Percentiles rank a stretch among this genome's conserved stretches.
Conservation (phyloP, 1,140 invertebrate genomes). For the Cheumatopsyche charites region DNA sequence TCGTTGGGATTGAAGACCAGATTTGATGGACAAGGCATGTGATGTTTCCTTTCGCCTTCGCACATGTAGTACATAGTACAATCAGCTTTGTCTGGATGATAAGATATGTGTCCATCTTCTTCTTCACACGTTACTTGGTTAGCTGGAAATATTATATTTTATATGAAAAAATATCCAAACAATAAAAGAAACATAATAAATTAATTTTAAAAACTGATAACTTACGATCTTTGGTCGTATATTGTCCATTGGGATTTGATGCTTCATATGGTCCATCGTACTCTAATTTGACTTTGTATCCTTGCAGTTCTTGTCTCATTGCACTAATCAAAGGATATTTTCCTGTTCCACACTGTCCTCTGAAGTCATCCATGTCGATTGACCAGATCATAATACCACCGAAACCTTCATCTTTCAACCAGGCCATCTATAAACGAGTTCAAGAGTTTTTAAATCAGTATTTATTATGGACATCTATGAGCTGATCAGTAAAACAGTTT, state of each 20-base stretch:
- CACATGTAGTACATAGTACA: conserved; percentile 96
- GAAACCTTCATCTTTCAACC: conserved; percentile 92
- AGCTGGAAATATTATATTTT: conserved; percentile 62
- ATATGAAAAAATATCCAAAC: not conserved
- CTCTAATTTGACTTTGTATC: conserved; percentile 83
- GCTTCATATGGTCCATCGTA: conserved; percentile 87
- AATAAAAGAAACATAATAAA: not conserved
- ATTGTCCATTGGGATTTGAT: conserved; percentile 71
- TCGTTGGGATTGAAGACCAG: conserved; percentile 92
- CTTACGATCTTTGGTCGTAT: conserved; percentile 88
- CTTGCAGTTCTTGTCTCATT: conserved; percentile 83
- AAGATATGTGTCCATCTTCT: conserved; percentile 92
- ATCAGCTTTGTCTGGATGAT: conserved; percentile 88
- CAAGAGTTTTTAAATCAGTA: not conserved
- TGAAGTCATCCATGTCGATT: conserved; percentile 94
- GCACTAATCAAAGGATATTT: conserved; percentile 90
- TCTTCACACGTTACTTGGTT: conserved; percentile 89
- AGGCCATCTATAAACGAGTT: conserved; percentile 75
- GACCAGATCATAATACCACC: conserved; percentile 98
- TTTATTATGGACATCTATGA: not conserved
- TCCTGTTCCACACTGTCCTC: conserved; percentile 85
- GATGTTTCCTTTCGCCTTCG: conserved; percentile 92
- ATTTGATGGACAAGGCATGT: conserved; percentile 96
- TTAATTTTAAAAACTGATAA: too few species aligned
- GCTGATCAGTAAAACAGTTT: not conserved